Evolutionary conservation across 2,797 vertebrate species (phyloP).

Genomic region (Gallinago stenura): DNA sequence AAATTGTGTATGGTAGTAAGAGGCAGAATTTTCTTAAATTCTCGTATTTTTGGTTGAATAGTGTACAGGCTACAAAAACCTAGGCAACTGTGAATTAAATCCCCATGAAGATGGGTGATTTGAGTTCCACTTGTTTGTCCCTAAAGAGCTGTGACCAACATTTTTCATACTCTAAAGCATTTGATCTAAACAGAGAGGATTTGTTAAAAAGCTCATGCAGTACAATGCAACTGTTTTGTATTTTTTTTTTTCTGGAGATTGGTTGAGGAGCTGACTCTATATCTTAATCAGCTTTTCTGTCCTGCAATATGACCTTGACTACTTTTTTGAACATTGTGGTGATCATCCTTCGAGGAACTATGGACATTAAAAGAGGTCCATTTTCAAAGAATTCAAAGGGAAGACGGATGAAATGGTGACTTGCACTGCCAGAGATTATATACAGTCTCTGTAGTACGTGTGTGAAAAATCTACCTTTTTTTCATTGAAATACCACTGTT

Average conservation of each 20-base stretch:
- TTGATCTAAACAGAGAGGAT: neutral
- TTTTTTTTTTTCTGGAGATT: neutral
- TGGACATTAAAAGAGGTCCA: neutral
- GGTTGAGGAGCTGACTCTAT: neutral
- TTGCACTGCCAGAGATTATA: neutral
- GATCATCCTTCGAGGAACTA: neutral
- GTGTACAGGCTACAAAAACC: neutral
- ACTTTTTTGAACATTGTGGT: neutral
- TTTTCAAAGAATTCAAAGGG: neutral
- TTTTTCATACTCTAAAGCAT: neutral
- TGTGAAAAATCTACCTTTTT: neutral
- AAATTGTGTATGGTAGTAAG: neutral
- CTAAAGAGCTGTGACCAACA: neutral
- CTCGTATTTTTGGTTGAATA: neutral
- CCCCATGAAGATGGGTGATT: neutral
- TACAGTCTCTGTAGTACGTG: fast-evolving
- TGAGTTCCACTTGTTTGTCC: neutral
- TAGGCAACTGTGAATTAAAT: neutral
- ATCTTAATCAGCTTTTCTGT: neutral
- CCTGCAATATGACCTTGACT: neutral
- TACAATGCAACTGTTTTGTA: fast-evolving
- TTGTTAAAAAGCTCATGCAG: neutral
- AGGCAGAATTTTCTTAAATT: neutral
- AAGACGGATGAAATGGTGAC: neutral
- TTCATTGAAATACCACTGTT: neutral